Base-by-base conservation (phyloP, 1,140 invertebrate genomes). In the Drosophila saltans region DNA sequence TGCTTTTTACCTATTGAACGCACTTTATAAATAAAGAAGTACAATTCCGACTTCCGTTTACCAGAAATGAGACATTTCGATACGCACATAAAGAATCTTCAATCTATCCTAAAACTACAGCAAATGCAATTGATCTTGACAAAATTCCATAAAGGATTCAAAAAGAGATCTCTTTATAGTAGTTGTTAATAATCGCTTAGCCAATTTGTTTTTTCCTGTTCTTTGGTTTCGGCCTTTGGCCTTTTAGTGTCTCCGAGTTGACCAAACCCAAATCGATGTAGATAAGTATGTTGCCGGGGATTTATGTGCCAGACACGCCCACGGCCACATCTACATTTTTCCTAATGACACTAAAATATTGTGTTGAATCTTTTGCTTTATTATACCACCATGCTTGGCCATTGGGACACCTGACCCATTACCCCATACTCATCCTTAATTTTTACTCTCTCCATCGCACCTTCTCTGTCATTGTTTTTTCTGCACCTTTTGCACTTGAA, bases 261-360 rank as follows among this genome's bases (percentile, higher is more conserved):
- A 8, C 39, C 39, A 9, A 40, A 11, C 3, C 10, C 39, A 40
- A 16, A 16, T 40, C 10, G 39, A 40, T 40, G 39, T 40, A 11
- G 39, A 40, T 43, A 43, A n/a, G 41, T 16, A 43, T 43, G n/a
- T 43, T 43, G 41, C 41, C 0, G 3, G 41, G 11, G n/a, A 43
- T 43, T 43, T 43, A 43, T 43, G 41, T 43, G 11, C 2, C 11
- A n/a, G 41, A 2, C 41, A 43, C 41, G 41, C 45, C 52, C 60
- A 55, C 55, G 45, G 62, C 21, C 58, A 66, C 21, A 52, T 52
- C 21, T 10, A 52, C 45, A 24, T 52, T 59, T 69, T 30, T 66
- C 69, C 52, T 74, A 78, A 74, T 78, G 80, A 80, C 77, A 80
- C 66, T 80, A 72, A 83, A 83, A 84, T 84, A 83, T 84, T 80